phyloP scores from a whole-genome alignment of 1,140 invertebrate species.

The Penaeus indicus region DNA sequence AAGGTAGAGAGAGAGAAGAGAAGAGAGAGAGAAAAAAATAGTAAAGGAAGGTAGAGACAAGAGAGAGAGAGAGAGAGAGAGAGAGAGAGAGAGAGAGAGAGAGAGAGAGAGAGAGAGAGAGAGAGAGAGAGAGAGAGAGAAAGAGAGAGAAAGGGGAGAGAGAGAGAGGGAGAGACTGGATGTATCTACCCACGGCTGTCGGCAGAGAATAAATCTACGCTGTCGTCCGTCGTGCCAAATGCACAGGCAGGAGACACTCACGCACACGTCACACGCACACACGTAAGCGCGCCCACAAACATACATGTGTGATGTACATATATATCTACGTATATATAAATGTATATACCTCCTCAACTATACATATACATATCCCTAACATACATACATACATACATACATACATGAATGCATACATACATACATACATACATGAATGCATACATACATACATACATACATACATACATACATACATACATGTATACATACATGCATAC shows the following conservation, averaged over 20 bases:
- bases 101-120: slow-evolving; percentile 32
- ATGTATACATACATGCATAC: neutral
- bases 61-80: no score
- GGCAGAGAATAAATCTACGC: neutral
- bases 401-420: neutral
- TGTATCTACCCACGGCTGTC: no score
- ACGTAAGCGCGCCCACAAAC: no score
- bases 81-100: neutral
- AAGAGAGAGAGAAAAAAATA: no score
- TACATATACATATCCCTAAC: neutral
- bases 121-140: neutral
- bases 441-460: neutral
- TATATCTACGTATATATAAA: neutral
- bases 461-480: neutral
- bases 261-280: no score
- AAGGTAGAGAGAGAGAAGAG: no score
- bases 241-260: no score
- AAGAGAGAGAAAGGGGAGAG: no score
- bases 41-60: no score
- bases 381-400: neutral
- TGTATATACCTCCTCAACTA: neutral
- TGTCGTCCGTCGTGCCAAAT: no score
- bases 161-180: no score
- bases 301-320: no score
- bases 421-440: neutral